These are phyloP conservation scores for Galagoides demidoff DNA, from an alignment of 2,797 vertebrate genomes.

Conservation along the genomic window DNA sequence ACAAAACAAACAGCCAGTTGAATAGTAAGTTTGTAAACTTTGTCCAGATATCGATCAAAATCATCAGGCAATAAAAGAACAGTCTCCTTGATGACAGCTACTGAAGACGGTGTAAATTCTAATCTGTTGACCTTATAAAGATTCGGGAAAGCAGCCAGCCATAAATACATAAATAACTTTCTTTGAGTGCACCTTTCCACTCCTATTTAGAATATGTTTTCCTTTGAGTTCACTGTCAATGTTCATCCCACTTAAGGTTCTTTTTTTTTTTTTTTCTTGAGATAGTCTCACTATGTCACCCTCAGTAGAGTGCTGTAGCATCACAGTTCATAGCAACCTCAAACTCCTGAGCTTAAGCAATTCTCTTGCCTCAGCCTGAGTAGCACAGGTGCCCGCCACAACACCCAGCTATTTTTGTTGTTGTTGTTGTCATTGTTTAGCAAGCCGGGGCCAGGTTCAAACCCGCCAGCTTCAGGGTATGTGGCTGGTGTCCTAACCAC, in stretches of 20 bases:
- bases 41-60: slow-evolving; percentile 17
- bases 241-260: background rate
- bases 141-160: background rate
- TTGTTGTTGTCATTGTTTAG: no score
- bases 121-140: background rate
- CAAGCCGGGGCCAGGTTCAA: no score
- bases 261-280: no score
- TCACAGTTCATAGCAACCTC: no score
- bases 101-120: background rate
- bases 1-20: slow-evolving; percentile 12
- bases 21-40: slow-evolving; percentile 29
- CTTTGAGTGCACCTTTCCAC: background rate
- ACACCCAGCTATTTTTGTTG: no score
- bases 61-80: background rate
- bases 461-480: no score
- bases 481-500: no score
- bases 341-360: no score
- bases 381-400: no score
- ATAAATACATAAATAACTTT: background rate
- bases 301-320: no score
- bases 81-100: background rate
- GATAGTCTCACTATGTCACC: no score
- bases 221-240: slow-evolving; percentile 42
- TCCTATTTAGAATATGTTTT: slow-evolving; percentile 5
- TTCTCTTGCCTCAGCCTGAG: no score